Evolutionary conservation across 2,113 vertebrate genomes (phyloP), one percentile per base, ranked within the genome.

Genomic region (Hucho hucho): DNA sequence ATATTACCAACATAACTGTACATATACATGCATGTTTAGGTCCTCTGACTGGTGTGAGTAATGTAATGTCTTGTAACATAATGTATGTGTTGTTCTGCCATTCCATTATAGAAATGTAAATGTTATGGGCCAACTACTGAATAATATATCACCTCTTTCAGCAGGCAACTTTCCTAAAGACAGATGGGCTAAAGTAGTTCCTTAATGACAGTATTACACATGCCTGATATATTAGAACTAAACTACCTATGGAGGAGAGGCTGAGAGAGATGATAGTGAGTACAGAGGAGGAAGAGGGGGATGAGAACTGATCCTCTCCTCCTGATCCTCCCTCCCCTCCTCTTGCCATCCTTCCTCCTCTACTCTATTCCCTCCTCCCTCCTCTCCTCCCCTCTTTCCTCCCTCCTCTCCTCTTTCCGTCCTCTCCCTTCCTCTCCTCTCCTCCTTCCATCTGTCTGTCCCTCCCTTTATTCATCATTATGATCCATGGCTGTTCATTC

Each of bases 401-500:
- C 49, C 49, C 49, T 18, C 49, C 47, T 49, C 47, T 49, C 47
- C 47, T 49, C 47, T 49, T 49, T 16, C 47, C 47, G 16, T 14
- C 47, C 2, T 4, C 12, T 49, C 47, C 14, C 47, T 16, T 49
- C 47, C 11, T 49, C 87, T 81, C 82, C 74, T 79, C 86, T 82
- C 86, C 87, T 87, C 81, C 83, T 79, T 70, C 82, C 75, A 82
- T 81, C 80, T 68, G 66, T 74, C 25, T 79, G 81, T 78, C 80
- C 81, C 77, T 87, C 86, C 85, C 80, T 87, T 89, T 87, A 90
- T 90, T 89, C 80, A 83, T 90, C 90, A 88, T 76, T 68, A 92
- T 93, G 90, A 93, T 90, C 81, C 86, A 91, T 87, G 73, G 75
- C 79, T 87, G 86, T 86, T 90, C 85, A 90, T 90, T 90, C 88